Percentiles rank a stretch among this genome's conserved stretches.
These are phyloP conservation scores for Carassius carassius DNA, from an alignment of 2,113 vertebrate genomes.

Conservation along the genomic window DNA sequence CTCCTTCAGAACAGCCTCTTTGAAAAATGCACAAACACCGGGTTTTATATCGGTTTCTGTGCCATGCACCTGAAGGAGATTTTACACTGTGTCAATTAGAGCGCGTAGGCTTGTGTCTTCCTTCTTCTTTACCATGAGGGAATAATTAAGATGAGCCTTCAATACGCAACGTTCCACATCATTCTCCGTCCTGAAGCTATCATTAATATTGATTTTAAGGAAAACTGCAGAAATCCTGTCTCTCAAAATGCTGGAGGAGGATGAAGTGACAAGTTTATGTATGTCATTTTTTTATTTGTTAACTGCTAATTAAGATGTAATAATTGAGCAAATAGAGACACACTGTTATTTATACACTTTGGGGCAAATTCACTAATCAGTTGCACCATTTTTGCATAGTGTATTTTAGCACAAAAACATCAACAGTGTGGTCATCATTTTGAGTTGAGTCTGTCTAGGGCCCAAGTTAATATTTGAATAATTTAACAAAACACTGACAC, in stretches of 20 bases:
- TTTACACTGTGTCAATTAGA: constrained; percentile 50
- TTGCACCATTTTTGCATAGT: background rate
- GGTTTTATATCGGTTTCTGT: constrained; percentile 37
- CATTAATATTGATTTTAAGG: constrained; percentile 59
- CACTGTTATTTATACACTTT: background rate
- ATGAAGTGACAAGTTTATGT: constrained; percentile 24
- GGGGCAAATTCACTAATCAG: background rate
- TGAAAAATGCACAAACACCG: constrained; percentile 39
- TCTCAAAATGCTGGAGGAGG: constrained; percentile 36
- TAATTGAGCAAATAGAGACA: constrained; percentile 13
- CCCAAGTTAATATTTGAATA: background rate
- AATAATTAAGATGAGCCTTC: constrained; percentile 57
- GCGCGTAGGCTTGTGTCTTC: constrained; percentile 40
- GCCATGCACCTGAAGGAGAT: constrained; percentile 27
- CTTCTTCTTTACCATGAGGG: constrained; percentile 48
- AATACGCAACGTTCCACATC: constrained; percentile 46
- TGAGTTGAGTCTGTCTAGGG: background rate
- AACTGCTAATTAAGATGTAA: background rate
- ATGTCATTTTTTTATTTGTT: constrained; percentile 31
- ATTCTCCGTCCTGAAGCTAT: constrained; percentile 53
- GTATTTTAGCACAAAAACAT: too few relatives aligned
- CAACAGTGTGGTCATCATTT: background rate
- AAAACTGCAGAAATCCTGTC: constrained; percentile 27
- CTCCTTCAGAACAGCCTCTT: constrained; percentile 53
- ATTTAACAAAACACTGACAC: too few relatives aligned